Evolutionary conservation across 1,140 invertebrate species (phyloP), one percentile per base, ranked within the genome.

Genomic region (Ips nitidus): DNA sequence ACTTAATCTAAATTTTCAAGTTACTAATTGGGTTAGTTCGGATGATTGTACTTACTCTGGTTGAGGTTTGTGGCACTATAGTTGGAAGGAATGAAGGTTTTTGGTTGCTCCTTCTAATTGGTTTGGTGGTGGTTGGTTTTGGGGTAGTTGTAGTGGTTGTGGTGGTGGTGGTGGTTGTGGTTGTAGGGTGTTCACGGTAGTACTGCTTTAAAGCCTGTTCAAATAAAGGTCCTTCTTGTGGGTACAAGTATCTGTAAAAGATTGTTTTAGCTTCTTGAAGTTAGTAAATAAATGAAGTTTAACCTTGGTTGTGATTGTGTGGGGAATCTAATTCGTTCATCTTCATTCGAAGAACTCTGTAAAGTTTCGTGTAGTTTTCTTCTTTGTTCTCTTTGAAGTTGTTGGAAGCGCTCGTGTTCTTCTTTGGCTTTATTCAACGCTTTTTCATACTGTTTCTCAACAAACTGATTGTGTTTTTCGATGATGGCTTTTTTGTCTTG

Each of bases 381-480:
- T 75, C 81, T 77, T 78, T 81, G 71, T 75, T 82, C 69, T 78
- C 75, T 69, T 76, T 89, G 88, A 73, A 86, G 85, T 67, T 80
- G 81, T 0, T 88, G 57, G 72, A 88, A 89, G 52, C 88, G 86
- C 72, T 86, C 83, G 73, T 89, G 87, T 59, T 88, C 80, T 73
- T 86, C 83, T 69, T 87, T 84, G 1, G 87, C 88, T 78, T 88
- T 88, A 72, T 88, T 84, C 74, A 87, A 83, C 58, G 87, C 86
- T 75, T 89, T 88, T 75, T 88, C 86, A 71, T 88, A 88, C 75
- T 89, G 86, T 77, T 86, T 88, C 72, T 88, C 85, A 22, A 88
- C 85, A 72, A 88, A 89, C 69, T 88, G 85, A 75, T 88, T 87
- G 70, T 89, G 88, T 76, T 88, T 89, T 73, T 88, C 86, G 70